These are phyloP conservation scores for Rhizomys pruinosus DNA, from an alignment of 2,113 vertebrate species.

Conservation along the genomic window DNA sequence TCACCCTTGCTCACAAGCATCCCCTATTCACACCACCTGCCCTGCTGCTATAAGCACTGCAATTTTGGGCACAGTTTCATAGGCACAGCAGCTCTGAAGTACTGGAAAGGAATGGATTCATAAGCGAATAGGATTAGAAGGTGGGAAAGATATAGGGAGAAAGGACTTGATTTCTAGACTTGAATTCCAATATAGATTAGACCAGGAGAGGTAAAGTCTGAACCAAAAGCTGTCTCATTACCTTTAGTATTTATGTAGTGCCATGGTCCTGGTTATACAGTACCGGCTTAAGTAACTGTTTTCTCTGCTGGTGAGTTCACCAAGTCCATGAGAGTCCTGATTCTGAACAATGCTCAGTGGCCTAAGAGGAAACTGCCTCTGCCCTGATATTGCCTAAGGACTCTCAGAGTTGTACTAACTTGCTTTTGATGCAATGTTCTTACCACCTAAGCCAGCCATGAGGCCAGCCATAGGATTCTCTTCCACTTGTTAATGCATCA, in stretches of 20 bases:
- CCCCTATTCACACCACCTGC: background rate
- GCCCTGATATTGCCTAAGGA: background rate
- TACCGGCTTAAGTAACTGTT: background rate
- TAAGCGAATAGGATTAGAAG: background rate
- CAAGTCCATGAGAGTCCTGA: background rate
- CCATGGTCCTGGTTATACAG: background rate
- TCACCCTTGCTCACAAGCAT: background rate
- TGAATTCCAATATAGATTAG: background rate
- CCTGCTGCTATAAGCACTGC: background rate
- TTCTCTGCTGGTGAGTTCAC: background rate
- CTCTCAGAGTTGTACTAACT: background rate
- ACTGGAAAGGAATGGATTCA: background rate
- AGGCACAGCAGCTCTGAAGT: background rate
- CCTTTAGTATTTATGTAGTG: background rate
- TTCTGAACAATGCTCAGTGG: background rate
- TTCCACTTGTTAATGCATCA: background rate
- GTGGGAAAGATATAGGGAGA: background rate
- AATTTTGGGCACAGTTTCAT: background rate
- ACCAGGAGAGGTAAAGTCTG: background rate
- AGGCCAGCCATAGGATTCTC: background rate
- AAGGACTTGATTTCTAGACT: background rate
- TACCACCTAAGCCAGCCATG: background rate
- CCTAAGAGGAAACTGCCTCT: background rate
- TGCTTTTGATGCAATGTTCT: background rate
- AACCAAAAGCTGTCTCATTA: background rate